Base-by-base conservation (phyloP, 2,113 vertebrate species). In the Actenoides hombroni region DNA sequence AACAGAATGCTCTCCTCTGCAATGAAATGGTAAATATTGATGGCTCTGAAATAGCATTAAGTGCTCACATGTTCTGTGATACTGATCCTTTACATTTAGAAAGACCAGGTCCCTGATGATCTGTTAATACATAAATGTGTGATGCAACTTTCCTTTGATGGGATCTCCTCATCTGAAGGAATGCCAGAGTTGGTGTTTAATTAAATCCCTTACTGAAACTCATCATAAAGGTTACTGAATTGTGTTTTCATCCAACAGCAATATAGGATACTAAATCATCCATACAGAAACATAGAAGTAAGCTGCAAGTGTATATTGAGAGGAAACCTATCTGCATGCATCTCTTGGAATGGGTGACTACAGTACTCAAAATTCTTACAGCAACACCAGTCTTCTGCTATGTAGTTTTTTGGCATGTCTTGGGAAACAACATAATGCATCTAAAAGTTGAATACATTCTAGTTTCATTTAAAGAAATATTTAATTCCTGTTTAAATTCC, bases 201-300 rank as follows among this genome's bases (percentile, higher is more conserved):
- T 83, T 77, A 96, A 95, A 86, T 35, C 14, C 29, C n/a, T 67
- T 57, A 79, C 44, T 82, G 77, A 92, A 86, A 91, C 24, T 67
- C 69, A 46, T 74, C 25, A 9, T 33, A 91, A 84, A 91, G 21
- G 46, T 83, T 88, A 80, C 25, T 53, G 51, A 74, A 60, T 76
- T 76, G 49, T 75, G 53, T 46, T 82, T 68, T 71, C 24, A 73
- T 73, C 24, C 78, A 74, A 49, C 28, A 60, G 53, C 69, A 68
- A n/a, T 48, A 65, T 0, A 91, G 33, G 33, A 49, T 48, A 88
- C 19, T 70, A 35, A 76, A 84, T 83, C 69, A 82, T 54, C 57
- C 67, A 65, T 77, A 79, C 3, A 65, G 78, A 82, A 94, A 91
- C 37, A 92, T 0, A 51, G 59, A 94, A 75, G 35, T 26, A 91